These are phyloP conservation scores for Cichlasoma orientale DNA, from an alignment of 2,797 vertebrate genomes.

Conservation along the genomic window DNA sequence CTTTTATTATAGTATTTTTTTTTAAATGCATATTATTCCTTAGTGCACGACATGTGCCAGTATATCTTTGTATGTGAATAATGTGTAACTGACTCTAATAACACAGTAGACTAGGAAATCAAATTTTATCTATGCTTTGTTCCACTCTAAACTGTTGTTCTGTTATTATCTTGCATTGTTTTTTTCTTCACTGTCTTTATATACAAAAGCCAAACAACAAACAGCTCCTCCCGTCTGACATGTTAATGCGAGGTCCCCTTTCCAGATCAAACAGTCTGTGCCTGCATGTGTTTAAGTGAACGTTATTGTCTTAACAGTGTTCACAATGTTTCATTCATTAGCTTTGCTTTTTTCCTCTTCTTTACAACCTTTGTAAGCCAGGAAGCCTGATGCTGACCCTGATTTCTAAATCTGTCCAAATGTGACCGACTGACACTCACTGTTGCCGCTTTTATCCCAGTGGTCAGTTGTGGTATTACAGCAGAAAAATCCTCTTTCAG, in stretches of 20 bases:
- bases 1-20: too few species aligned
- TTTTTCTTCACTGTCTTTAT: neutral
- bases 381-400: neutral
- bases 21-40: neutral
- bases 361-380: too few species aligned
- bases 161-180: neutral
- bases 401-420: neutral
- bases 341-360: too few species aligned
- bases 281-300: too few species aligned
- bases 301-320: too few species aligned
- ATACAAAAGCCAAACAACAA: neutral
- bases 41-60: neutral
- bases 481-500: neutral
- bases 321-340: too few species aligned
- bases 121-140: neutral
- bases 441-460: neutral
- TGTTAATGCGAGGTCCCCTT: neutral
- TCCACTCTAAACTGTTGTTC: neutral
- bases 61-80: neutral
- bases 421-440: neutral
- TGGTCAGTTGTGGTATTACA: neutral
- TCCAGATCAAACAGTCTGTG: too few species aligned
- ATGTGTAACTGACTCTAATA: neutral
- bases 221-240: neutral
- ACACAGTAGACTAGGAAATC: neutral